Percentiles rank a stretch among this genome's conserved stretches.
phyloP scores from a whole-genome alignment of 2,888 invertebrate species.

The Sycophila texana region DNA sequence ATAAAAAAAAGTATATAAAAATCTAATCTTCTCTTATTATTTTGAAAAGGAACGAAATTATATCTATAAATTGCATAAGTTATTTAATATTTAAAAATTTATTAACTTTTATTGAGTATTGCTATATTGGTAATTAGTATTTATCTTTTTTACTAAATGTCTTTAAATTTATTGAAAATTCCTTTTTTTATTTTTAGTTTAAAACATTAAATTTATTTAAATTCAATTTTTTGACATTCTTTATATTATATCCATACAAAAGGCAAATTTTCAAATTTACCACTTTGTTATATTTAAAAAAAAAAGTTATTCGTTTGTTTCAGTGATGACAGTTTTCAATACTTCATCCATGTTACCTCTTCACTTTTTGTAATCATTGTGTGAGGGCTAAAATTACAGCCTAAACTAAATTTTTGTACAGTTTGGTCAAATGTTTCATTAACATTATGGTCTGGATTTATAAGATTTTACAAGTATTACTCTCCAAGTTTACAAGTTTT shows the following conservation, averaged over 20 bases:
- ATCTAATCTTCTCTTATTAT: conserved; percentile 25
- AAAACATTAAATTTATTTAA: neutral
- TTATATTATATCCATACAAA: too few relatives aligned
- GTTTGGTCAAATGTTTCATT: conserved; percentile 44
- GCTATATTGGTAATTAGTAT: too few relatives aligned
- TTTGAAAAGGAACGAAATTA: neutral
- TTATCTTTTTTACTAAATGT: too few relatives aligned
- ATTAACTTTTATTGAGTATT: neutral
- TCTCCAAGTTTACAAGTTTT: conserved; percentile 39
- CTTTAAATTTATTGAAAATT: neutral
- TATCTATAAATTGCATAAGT: too few relatives aligned
- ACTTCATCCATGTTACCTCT: conserved; percentile 42
- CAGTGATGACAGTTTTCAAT: conserved; percentile 50
- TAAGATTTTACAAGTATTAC: conserved; percentile 46
- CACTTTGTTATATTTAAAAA: neutral
- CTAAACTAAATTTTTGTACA: conserved; percentile 57
- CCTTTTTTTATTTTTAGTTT: neutral
- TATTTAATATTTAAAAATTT: conserved; percentile 18
- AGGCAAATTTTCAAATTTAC: too few relatives aligned
- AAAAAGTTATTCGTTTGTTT: conserved; percentile 51
- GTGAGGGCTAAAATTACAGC: conserved; percentile 52
- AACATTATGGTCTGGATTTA: conserved; percentile 48
- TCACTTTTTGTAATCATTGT: conserved; percentile 48
- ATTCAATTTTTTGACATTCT: too few relatives aligned
- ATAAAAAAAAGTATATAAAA: conserved; percentile 63